These are phyloP conservation scores for Drosophila bipectinata DNA, from an alignment of 1,140 invertebrate genomes.

Conservation along the genomic window DNA sequence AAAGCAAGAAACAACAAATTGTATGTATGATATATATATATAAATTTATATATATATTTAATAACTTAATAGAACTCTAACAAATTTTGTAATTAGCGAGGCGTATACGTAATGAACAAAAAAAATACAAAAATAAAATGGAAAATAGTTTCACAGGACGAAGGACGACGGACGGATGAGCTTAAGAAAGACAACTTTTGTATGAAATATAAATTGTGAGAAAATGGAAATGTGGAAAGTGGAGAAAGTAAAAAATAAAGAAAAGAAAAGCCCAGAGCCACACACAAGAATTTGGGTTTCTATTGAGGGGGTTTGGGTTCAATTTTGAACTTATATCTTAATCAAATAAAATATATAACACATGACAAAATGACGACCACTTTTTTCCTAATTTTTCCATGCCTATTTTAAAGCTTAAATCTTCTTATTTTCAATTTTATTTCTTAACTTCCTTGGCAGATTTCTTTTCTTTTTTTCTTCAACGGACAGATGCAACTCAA, in stretches of 20 bases:
- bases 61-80: slow-evolving; percentile 26
- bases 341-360: no score
- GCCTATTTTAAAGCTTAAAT: neutral
- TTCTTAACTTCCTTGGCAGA: slow-evolving; percentile 9
- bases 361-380: no score
- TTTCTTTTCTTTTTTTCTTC: slow-evolving; percentile 7
- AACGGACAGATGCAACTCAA: slow-evolving; percentile 24
- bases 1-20: slow-evolving; percentile 25
- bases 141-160: slow-evolving; percentile 11
- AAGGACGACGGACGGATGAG: slow-evolving; percentile 15
- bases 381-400: no score
- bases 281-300: slow-evolving; percentile 5
- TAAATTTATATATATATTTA: neutral
- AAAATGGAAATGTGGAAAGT: slow-evolving; percentile 15
- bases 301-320: no score
- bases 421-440: neutral
- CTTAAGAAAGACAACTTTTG: slow-evolving; percentile 39
- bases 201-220: slow-evolving; percentile 10
- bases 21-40: slow-evolving; percentile 4
- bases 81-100: slow-evolving; percentile 41
- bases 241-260: slow-evolving; percentile 43
- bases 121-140: neutral
- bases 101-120: slow-evolving; percentile 34
- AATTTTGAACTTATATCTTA: no score
- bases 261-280: slow-evolving; percentile 25